These are phyloP conservation scores for Spondyliosoma cantharus DNA, from an alignment of 2,797 vertebrate species.

Conservation along the genomic window DNA sequence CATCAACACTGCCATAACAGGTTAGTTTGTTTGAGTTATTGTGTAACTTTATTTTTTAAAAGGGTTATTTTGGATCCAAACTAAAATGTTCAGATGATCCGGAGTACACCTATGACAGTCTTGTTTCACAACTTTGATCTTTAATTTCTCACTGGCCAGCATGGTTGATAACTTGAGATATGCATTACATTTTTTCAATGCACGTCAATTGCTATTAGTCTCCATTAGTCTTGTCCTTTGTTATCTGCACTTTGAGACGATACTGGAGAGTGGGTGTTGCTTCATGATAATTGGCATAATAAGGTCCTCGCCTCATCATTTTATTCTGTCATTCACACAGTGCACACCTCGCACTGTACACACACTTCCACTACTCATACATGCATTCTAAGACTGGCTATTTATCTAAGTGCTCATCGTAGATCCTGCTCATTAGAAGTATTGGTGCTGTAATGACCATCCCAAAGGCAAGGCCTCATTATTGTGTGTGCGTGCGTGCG, in stretches of 20 bases:
- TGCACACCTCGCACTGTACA: slow-evolving; percentile 28
- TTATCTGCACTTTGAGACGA: slow-evolving; percentile 52
- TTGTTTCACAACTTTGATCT: slow-evolving; percentile 26
- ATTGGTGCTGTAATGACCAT: slow-evolving; percentile 47
- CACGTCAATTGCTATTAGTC: slow-evolving; percentile 49
- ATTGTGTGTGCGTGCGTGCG: background rate
- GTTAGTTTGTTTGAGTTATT: no score
- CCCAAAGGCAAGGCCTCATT: slow-evolving; percentile 46
- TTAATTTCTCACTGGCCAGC: slow-evolving; percentile 15
- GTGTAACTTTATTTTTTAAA: no score
- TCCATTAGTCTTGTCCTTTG: slow-evolving; percentile 57
- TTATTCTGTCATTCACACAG: slow-evolving; percentile 51
- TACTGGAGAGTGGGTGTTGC: slow-evolving; percentile 61
- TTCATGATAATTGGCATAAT: slow-evolving; percentile 70
- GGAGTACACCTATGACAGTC: slow-evolving; percentile 9
- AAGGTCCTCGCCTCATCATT: slow-evolving; percentile 62
- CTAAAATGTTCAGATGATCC: slow-evolving; percentile 7
- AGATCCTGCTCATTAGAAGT: slow-evolving; percentile 62
- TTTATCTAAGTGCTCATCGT: slow-evolving; percentile 52
- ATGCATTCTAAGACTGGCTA: background rate
- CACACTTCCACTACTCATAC: slow-evolving; percentile 22
- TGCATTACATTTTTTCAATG: slow-evolving; percentile 46
- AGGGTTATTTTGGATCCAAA: no score
- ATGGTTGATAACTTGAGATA: slow-evolving; percentile 37
- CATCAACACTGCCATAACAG: no score